These are phyloP conservation scores for Artemisiospiza belli DNA, from an alignment of 2,113 vertebrate genomes.

Conservation along the genomic window DNA sequence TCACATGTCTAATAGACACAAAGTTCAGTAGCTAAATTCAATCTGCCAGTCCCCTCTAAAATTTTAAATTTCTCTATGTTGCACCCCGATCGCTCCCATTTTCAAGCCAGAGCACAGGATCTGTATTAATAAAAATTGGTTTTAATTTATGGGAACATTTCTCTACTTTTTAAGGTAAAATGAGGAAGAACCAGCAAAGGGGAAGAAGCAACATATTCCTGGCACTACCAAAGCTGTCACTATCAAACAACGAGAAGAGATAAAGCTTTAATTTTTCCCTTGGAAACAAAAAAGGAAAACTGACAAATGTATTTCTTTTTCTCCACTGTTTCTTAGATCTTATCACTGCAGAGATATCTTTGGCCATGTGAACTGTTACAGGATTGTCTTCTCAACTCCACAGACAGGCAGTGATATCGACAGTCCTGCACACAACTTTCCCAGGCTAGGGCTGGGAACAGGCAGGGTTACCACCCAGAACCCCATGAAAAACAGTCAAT, in stretches of 20 bases:
- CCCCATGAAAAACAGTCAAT: neutral
- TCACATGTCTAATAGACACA: neutral
- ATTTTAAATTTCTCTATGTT: neutral
- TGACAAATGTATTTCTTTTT: neutral
- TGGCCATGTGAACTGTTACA: neutral
- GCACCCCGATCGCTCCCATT: neutral
- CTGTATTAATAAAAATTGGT: fast-evolving
- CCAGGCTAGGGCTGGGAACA: neutral
- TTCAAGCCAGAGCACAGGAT: neutral
- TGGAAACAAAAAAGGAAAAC: neutral
- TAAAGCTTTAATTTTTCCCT: neutral
- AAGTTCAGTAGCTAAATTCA: neutral
- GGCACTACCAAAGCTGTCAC: neutral
- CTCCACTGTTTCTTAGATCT: neutral
- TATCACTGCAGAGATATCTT: constrained; percentile 4
- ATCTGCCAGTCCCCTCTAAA: neutral
- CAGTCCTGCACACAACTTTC: neutral
- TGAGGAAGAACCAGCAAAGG: neutral
- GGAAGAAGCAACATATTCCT: neutral
- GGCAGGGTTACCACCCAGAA: neutral
- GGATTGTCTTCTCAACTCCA: neutral
- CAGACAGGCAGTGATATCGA: neutral
- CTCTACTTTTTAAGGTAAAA: neutral
- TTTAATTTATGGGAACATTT: neutral
- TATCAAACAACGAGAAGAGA: neutral